A percentile compares a stretch with the other conserved stretches of the same genome.
Evolutionary conservation across 2,797 vertebrate genomes (phyloP).

Genomic region (Scyliorhinus canicula): DNA sequence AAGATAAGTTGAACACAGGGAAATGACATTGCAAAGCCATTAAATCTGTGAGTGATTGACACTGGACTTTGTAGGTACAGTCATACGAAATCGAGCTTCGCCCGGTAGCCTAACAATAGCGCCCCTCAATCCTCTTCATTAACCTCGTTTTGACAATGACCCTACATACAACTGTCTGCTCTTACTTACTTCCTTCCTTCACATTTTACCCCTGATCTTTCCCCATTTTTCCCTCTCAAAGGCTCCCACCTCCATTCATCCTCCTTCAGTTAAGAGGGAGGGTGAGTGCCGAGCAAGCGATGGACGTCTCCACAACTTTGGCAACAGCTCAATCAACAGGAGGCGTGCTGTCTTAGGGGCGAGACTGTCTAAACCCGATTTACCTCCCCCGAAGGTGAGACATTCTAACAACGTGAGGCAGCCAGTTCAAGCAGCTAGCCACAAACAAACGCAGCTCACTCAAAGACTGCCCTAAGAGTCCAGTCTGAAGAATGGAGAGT

Average conservation of each 20-base stretch:
- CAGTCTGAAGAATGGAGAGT: neutral
- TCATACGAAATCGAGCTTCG: neutral
- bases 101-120: too few species aligned
- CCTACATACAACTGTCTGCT: neutral
- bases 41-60: neutral
- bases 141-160: neutral
- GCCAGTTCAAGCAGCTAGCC: neutral
- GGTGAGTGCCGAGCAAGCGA: slow-evolving; percentile 12
- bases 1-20: neutral
- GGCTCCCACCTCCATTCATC: slow-evolving; percentile 27
- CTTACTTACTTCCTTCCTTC: slow-evolving; percentile 17
- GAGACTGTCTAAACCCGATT: slow-evolving; percentile 20
- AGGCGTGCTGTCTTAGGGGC: slow-evolving; percentile 1
- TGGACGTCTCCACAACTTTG: slow-evolving; percentile 27
- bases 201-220: slow-evolving; percentile 33
- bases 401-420: slow-evolving; percentile 16
- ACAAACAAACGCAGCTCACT: neutral
- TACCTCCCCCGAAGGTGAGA: slow-evolving; percentile 25
- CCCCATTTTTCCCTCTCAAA: slow-evolving; percentile 33
- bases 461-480: neutral
- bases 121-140: neutral
- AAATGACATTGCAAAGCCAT: neutral
- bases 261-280: slow-evolving; percentile 23
- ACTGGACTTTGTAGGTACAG: neutral
- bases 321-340: slow-evolving; percentile 23